Evolutionary conservation across 2,113 vertebrate genomes (phyloP).

Genomic region (Danionella cerebrum): DNA sequence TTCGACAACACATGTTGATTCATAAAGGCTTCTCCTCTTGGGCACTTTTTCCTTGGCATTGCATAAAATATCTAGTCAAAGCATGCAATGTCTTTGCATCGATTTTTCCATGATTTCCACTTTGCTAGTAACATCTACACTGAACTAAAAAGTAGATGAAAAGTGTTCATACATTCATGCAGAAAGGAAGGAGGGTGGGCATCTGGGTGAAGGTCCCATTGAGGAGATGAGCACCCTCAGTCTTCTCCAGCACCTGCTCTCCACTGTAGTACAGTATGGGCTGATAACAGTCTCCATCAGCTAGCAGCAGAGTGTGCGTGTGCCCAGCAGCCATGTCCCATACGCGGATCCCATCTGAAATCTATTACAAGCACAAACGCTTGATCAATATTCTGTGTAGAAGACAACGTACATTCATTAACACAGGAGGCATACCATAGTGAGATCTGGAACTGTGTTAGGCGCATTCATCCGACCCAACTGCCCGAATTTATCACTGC

Average conservation of each 20-base stretch:
- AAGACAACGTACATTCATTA: neutral
- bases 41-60: too few species aligned
- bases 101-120: too few species aligned
- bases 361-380: constrained; percentile 50
- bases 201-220: constrained; percentile 57
- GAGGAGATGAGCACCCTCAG: constrained; percentile 46
- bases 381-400: neutral
- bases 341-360: constrained; percentile 68
- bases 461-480: constrained; percentile 80
- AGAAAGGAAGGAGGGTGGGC: constrained; percentile 68
- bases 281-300: constrained; percentile 80
- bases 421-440: constrained; percentile 66
- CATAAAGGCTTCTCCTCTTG: too few species aligned
- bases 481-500: constrained; percentile 83
- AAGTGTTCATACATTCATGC: constrained; percentile 83
- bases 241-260: constrained; percentile 53
- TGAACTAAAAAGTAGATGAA: neutral
- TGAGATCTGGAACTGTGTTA: constrained; percentile 78
- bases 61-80: too few species aligned
- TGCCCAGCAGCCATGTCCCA: constrained; percentile 84
- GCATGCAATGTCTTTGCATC: too few species aligned
- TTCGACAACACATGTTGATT: too few species aligned
- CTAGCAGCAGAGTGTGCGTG: constrained; percentile 83
- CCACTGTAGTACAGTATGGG: constrained; percentile 85
- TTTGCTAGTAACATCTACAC: too few species aligned